Base-by-base conservation (phyloP, 1,140 invertebrate genomes). In the Camponotus pennsylvanicus region DNA sequence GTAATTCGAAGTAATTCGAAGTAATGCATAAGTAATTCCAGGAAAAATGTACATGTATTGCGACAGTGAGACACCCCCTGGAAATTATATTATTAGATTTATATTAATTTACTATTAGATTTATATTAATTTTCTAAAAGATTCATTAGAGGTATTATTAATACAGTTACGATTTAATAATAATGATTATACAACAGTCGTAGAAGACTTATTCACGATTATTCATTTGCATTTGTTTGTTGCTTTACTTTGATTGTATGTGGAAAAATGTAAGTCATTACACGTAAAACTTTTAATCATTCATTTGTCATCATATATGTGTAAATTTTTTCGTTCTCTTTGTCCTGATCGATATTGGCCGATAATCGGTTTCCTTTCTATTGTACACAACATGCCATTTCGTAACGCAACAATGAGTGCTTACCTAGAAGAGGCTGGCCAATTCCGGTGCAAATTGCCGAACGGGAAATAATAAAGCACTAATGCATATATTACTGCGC, bases 311-410 rank as follows among this genome's bases (percentile, higher is more conserved):
- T 45, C 9, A 45, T 45, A 77, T 52, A 52, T 52, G 9, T 52
- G 9, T 52, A 0, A 52, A 52, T 63, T 37, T 64, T 5, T 63
- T 40, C 18, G 37, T 77, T 37, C 13, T 40, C 71, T 76, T 77
- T 77, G 59, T 83, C 57, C 37, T 42, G 70, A 52, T 59, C 75
- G 63, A 79, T 21, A 61, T 34, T 34, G 59, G 64, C 55, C 67
- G 64, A 84, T 89, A 87, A 91, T 91, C 88, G 87, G 70, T 90
- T 91, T 90, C 89, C 89, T 90, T 89, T 89, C 85, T 85, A 86
- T 90, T 86, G 83, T 85, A 37, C 5, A 69, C 55, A 42, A 61
- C 73, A 85, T 69, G 84, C 73, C 59, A 88, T 90, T 90, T 88
- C 83, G 86, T 85, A 89, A 91, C 86, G 71, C 76, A 71, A 84